Conservation (phyloP, 2,888 invertebrate species). For the Venustoraphidia nigricollis region DNA sequence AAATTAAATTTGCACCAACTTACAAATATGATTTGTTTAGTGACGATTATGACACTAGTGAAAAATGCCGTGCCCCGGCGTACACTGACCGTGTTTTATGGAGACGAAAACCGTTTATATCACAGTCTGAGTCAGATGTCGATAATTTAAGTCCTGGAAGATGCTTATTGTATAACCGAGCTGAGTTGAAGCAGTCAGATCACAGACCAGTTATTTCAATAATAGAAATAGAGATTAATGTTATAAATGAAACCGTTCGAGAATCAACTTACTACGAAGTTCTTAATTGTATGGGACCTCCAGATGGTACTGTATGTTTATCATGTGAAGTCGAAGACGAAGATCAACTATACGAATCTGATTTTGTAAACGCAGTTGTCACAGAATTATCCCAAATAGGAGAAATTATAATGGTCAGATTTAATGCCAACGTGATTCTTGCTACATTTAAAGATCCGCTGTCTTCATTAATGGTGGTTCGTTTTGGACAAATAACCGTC, state of each 20-base stretch:
- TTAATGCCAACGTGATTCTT: constrained; percentile 80
- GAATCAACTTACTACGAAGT: constrained; percentile 72
- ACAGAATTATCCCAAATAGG: constrained; percentile 73
- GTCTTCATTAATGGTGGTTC: constrained; percentile 63
- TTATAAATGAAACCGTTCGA: constrained; percentile 61
- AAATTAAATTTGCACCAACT: constrained; percentile 84
- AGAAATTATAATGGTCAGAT: constrained; percentile 79
- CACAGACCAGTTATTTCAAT: constrained; percentile 91
- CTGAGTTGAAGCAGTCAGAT: constrained; percentile 94
- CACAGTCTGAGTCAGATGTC: constrained; percentile 15
- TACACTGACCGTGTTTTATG: constrained; percentile 98
- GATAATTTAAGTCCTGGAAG: constrained; percentile 63
- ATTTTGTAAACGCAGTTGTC: constrained; percentile 61
- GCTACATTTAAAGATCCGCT: constrained; percentile 85
- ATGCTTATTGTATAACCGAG: constrained; percentile 77
- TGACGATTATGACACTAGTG: constrained; percentile 98
- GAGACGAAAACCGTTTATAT: constrained; percentile 37
- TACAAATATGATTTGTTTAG: constrained; percentile 98
- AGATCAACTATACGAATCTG: constrained; percentile 58
- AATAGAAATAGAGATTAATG: constrained; percentile 73
- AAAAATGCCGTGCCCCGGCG: constrained; percentile 91
- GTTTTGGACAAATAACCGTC: constrained; percentile 31
- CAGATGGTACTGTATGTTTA: constrained; percentile 80
- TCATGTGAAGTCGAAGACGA: constrained; percentile 29
- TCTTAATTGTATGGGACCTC: constrained; percentile 78